Percentiles rank a stretch among this genome's conserved stretches.
These are phyloP conservation scores for Campoplex capitator DNA, from an alignment of 2,888 invertebrate genomes.

Conservation along the genomic window DNA sequence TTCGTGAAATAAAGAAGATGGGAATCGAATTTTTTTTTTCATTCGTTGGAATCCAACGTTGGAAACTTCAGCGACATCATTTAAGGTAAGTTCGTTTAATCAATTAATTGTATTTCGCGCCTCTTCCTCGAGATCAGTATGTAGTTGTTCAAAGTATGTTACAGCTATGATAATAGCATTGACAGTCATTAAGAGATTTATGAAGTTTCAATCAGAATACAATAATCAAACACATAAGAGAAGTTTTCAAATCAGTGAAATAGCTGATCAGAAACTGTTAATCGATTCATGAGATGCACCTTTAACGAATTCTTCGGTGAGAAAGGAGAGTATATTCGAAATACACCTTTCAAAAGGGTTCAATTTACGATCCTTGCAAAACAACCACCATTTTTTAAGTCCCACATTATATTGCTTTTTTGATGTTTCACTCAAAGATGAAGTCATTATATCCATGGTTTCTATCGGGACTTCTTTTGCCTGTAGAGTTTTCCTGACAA, in stretches of 20 bases:
- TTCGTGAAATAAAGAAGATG: no score
- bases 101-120: neutral
- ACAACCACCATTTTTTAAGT: slow-evolving; percentile 31
- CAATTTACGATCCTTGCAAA: slow-evolving; percentile 8
- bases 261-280: slow-evolving; percentile 23
- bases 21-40: no score
- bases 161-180: no score
- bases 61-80: no score
- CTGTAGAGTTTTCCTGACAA: slow-evolving; percentile 41
- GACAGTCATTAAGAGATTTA: neutral
- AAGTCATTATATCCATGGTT: slow-evolving; percentile 1
- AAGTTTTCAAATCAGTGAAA: no score
- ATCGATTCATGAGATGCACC: slow-evolving; percentile 19
- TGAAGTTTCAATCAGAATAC: neutral
- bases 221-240: no score
- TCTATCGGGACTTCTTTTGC: slow-evolving; percentile 1
- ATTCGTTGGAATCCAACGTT: no score
- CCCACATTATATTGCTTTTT: slow-evolving; percentile 29
- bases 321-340: slow-evolving; percentile 3
- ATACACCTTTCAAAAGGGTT: slow-evolving; percentile 3
- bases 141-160: slow-evolving; percentile 11
- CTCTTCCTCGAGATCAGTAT: slow-evolving; percentile 26
- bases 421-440: slow-evolving; percentile 24
- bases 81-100: slow-evolving; percentile 1
- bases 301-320: slow-evolving; percentile 2